Conservation (phyloP, 2,888 invertebrate species). For the Tetranychus piercei region DNA sequence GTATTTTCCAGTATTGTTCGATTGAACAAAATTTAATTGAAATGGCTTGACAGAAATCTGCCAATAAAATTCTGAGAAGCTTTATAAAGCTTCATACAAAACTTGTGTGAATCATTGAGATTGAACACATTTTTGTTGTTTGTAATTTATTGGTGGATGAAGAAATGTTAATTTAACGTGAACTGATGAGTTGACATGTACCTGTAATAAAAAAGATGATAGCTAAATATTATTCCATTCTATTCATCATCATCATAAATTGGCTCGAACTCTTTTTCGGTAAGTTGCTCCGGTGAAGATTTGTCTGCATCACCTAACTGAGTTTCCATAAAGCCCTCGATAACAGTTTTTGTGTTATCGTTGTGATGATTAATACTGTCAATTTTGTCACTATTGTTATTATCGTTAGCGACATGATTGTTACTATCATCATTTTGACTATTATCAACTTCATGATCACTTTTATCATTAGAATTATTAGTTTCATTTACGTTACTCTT, state of each 20-base stretch:
- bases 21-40: too few species aligned
- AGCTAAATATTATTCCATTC: background rate
- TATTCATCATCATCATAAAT: slow-evolving; percentile 23
- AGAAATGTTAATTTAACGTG: too few species aligned
- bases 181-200: background rate
- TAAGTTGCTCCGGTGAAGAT: slow-evolving; percentile 12
- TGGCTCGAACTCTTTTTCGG: slow-evolving; percentile 28
- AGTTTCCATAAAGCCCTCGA: background rate
- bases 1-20: too few species aligned
- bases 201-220: background rate
- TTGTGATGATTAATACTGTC: background rate
- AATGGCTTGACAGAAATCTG: too few species aligned
- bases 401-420: background rate
- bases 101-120: too few species aligned
- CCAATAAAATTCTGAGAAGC: too few species aligned
- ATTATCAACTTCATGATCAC: background rate
- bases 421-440: background rate
- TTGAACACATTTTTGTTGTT: too few species aligned
- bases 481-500: background rate
- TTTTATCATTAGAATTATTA: background rate
- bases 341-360: background rate
- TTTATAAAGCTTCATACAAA: too few species aligned
- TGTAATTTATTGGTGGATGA: too few species aligned
- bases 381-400: background rate
- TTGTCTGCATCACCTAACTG: slow-evolving; percentile 1